phyloP scores from a whole-genome alignment of 2,888 invertebrate species.

The Cryptophagus acutangulus region DNA sequence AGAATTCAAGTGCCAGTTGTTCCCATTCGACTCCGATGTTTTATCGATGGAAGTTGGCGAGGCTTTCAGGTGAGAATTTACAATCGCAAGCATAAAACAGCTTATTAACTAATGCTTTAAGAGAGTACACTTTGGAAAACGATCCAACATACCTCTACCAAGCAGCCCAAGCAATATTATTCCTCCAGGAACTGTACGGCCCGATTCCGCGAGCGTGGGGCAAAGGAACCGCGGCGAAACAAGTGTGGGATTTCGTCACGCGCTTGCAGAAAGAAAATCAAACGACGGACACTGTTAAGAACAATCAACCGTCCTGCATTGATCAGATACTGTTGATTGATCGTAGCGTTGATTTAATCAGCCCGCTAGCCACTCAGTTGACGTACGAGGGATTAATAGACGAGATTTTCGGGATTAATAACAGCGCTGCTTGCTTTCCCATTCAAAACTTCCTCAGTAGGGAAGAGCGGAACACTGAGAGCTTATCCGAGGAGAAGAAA shows the following conservation, averaged over 20 bases:
- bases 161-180: slow-evolving; percentile 80
- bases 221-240: slow-evolving; percentile 77
- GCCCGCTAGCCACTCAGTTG: slow-evolving; percentile 88
- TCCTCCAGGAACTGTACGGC: slow-evolving; percentile 83
- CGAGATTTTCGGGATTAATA: slow-evolving; percentile 85
- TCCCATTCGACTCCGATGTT: slow-evolving; percentile 88
- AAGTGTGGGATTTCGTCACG: slow-evolving; percentile 82
- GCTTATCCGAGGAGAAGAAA: slow-evolving; percentile 61
- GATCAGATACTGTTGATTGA: slow-evolving; percentile 89
- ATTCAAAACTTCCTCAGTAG: slow-evolving; percentile 73
- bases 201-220: slow-evolving; percentile 85
- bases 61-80: slow-evolving; percentile 60
- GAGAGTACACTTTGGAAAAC: slow-evolving; percentile 82
- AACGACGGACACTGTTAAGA: slow-evolving; percentile 44
- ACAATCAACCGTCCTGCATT: slow-evolving; percentile 51
- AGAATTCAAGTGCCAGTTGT: slow-evolving; percentile 82
- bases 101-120: slow-evolving; percentile 37
- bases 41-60: slow-evolving; percentile 85
- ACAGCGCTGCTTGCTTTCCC: slow-evolving; percentile 76
- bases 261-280: slow-evolving; percentile 62
- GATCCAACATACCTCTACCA: slow-evolving; percentile 85
- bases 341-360: slow-evolving; percentile 84
- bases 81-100: not conserved
- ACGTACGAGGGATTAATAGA: slow-evolving; percentile 98
- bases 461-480: slow-evolving; percentile 59